A percentile compares a stretch with the other conserved stretches of the same genome.
Evolutionary conservation across 2,888 invertebrate species (phyloP).

Genomic region (Thera obeliscata): DNA sequence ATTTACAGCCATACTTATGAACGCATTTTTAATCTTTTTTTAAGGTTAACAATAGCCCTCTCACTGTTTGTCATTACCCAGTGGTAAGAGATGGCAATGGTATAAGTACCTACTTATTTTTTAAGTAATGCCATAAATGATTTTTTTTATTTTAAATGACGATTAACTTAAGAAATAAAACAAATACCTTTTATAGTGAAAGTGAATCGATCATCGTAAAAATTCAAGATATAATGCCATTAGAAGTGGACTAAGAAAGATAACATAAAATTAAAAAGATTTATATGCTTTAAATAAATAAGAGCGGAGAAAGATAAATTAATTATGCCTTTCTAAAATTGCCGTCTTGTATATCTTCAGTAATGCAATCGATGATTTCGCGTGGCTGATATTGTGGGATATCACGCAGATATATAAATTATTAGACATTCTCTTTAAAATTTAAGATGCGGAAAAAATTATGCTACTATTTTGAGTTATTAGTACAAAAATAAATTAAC

Average conservation of each 20-base stretch:
- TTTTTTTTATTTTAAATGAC: too few species aligned
- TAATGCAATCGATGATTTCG: constrained; percentile 58
- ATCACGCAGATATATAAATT: constrained; percentile 37
- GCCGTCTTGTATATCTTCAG: constrained; percentile 51
- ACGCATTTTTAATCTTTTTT: too few species aligned
- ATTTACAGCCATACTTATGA: too few species aligned
- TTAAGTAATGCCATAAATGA: too few species aligned
- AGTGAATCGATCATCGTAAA: constrained; percentile 13
- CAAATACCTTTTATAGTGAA: constrained; percentile 2
- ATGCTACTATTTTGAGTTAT: too few species aligned
- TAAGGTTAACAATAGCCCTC: too few species aligned
- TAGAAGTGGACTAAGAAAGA: constrained; percentile 10
- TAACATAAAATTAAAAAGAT: constrained; percentile 19
- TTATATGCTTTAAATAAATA: constrained; percentile 26
- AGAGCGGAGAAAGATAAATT: constrained; percentile 27
- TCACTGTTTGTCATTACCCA: too few species aligned
- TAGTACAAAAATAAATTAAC: too few species aligned
- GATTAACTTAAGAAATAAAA: too few species aligned
- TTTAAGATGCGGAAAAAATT: too few species aligned
- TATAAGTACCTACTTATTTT: too few species aligned
- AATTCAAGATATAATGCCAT: constrained; percentile 3
- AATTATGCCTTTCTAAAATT: constrained; percentile 50
- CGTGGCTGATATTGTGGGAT: constrained; percentile 52
- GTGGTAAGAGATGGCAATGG: too few species aligned
- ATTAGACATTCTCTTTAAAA: constrained; percentile 38